These are phyloP conservation scores for Hesperia comma DNA, from an alignment of 2,888 invertebrate genomes.

Conservation along the genomic window DNA sequence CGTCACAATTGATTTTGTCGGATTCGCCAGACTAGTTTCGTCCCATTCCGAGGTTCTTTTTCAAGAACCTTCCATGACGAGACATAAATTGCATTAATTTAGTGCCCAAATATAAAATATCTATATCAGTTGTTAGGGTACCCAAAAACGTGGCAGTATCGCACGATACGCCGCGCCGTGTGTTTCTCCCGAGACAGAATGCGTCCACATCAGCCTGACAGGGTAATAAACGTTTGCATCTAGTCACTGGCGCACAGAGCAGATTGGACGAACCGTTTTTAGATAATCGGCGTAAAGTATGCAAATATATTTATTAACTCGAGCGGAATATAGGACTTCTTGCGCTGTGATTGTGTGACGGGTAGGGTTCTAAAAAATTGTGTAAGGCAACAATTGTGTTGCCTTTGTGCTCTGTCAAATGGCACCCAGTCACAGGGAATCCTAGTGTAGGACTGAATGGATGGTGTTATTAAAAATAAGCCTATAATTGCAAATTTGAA, in stretches of 20 bases:
- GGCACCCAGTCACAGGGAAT: too few relatives aligned
- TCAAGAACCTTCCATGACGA: too few relatives aligned
- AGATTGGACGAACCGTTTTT: slow-evolving; percentile 35
- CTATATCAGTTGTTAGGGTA: background rate
- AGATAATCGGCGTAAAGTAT: slow-evolving; percentile 35
- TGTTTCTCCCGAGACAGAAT: slow-evolving; percentile 24
- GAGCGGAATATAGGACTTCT: slow-evolving; percentile 9
- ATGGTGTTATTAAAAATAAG: too few relatives aligned
- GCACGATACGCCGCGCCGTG: slow-evolving; percentile 24
- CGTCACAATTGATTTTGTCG: too few relatives aligned
- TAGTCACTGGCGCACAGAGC: slow-evolving; percentile 25
- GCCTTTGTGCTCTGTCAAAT: too few relatives aligned
- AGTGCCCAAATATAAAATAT: too few relatives aligned
- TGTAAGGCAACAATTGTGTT: too few relatives aligned
- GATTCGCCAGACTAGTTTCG: too few relatives aligned
- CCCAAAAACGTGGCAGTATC: slow-evolving; percentile 22
- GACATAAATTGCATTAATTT: too few relatives aligned
- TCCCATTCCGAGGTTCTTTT: too few relatives aligned
- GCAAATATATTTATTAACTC: slow-evolving; percentile 34
- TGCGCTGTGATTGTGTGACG: background rate
- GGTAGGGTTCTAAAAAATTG: background rate
- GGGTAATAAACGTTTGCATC: slow-evolving; percentile 36
- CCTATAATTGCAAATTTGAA: too few relatives aligned
- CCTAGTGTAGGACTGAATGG: too few relatives aligned
- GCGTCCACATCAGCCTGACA: slow-evolving; percentile 36